Conservation (phyloP, 2,113 vertebrate species). For the Calonectris borealis region DNA sequence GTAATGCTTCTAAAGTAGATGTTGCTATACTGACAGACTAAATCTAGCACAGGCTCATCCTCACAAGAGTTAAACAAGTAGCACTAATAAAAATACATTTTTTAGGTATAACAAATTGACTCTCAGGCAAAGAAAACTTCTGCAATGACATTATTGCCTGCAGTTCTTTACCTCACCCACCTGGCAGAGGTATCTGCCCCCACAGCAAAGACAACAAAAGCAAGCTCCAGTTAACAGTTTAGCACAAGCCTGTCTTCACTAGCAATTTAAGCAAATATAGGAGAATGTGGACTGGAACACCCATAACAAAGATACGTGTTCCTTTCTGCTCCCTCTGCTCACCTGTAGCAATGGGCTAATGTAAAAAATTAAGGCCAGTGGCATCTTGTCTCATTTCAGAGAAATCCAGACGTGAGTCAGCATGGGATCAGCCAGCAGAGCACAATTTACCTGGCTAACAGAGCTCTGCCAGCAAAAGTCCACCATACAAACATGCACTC, state of each 20-base stretch:
- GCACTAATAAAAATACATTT: background rate
- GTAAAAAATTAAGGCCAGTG: background rate
- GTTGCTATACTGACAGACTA: background rate
- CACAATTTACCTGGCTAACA: background rate
- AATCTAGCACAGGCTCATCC: background rate
- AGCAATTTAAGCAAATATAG: background rate
- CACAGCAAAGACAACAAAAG: background rate
- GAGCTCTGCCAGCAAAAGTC: background rate
- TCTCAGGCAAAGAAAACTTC: background rate
- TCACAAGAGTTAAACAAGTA: background rate
- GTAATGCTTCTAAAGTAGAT: background rate
- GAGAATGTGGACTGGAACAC: background rate
- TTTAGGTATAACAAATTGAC: background rate
- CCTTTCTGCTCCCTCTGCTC: background rate
- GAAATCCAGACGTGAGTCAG: background rate
- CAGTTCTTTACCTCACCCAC: background rate
- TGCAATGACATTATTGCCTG: background rate
- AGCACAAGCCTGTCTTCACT: background rate
- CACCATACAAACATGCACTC: background rate
- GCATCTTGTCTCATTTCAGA: background rate
- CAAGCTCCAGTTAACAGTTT: background rate
- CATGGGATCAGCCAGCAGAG: background rate
- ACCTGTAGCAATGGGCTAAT: background rate
- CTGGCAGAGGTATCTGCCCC: background rate
- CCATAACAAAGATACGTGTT: background rate